A percentile compares a stretch with the other conserved stretches of the same genome.
Conservation (phyloP, 2,888 invertebrate species). For the Chloroclysta siterata region DNA sequence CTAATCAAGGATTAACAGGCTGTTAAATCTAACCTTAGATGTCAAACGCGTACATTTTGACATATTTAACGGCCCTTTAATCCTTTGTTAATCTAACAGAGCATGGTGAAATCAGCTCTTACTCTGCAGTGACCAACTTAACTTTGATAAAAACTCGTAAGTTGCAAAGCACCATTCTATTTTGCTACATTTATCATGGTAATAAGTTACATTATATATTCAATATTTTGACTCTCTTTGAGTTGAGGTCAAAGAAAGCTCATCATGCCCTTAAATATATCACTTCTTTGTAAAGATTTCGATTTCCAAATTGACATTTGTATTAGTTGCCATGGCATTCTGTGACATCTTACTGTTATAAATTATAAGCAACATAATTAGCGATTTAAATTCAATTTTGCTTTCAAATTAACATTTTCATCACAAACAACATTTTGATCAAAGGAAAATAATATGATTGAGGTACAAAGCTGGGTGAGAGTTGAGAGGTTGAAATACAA, state of each 20-base stretch:
- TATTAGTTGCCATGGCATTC: constrained; percentile 59
- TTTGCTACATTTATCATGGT: constrained; percentile 10
- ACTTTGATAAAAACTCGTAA: no score
- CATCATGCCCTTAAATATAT: constrained; percentile 54
- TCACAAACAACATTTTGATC: not conserved
- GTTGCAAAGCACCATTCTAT: not conserved
- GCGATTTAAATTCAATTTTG: constrained; percentile 38
- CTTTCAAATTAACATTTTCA: constrained; percentile 31
- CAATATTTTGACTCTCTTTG: constrained; percentile 30
- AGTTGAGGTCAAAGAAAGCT: constrained; percentile 61
- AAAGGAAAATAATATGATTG: not conserved
- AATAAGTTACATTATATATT: constrained; percentile 9
- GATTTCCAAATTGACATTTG: constrained; percentile 62
- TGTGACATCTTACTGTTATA: constrained; percentile 48
- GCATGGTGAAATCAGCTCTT: no score
- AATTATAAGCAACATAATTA: constrained; percentile 51
- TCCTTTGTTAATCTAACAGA: no score
- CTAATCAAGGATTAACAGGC: no score
- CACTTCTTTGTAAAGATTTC: constrained; percentile 56
- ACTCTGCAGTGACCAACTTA: no score
- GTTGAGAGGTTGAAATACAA: not conserved
- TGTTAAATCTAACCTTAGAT: no score
- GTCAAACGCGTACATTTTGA: no score
- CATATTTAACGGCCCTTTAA: no score
- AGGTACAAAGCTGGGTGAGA: not conserved